These are phyloP conservation scores for Cebidichthys violaceus DNA, from an alignment of 2,113 vertebrate species.

Conservation along the genomic window DNA sequence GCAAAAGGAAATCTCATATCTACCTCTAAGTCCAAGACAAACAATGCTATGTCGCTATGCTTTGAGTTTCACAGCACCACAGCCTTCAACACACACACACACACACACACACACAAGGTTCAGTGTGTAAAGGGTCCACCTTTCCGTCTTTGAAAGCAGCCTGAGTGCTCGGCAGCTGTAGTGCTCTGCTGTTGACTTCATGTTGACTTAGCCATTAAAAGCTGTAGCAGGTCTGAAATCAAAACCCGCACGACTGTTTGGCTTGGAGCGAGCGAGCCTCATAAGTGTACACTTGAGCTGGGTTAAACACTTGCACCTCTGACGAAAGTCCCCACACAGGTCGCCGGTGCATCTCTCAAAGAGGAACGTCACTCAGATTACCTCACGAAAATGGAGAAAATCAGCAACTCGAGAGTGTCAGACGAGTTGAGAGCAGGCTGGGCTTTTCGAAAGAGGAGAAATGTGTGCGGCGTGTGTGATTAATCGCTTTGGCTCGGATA, in stretches of 20 bases:
- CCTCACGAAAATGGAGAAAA: conserved; percentile 9
- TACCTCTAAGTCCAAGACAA: conserved; percentile 41
- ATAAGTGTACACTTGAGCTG: conserved; percentile 67
- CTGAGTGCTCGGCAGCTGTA: conserved; percentile 57
- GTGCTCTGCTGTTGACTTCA: conserved; percentile 65
- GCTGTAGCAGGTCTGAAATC: conserved; percentile 73
- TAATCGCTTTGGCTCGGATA: conserved; percentile 53
- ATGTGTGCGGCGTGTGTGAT: conserved; percentile 51
- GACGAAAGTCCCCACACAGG: conserved; percentile 44
- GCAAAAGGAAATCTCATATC: conserved; percentile 28
- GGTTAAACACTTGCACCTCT: conserved; percentile 63
- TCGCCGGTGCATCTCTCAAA: conserved; percentile 38
- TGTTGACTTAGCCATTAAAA: conserved; percentile 81
- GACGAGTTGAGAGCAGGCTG: not conserved
- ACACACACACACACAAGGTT: conserved; percentile 30
- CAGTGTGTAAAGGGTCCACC: conserved; percentile 45
- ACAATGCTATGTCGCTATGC: conserved; percentile 35
- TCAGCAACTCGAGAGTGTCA: conserved; percentile 1
- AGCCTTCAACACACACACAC: conserved; percentile 24
- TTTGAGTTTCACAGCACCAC: conserved; percentile 37
- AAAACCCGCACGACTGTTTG: conserved; percentile 70
- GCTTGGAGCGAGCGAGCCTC: conserved; percentile 63
- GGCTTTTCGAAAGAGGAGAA: not conserved
- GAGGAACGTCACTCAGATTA: conserved; percentile 26
- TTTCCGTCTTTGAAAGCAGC: conserved; percentile 48